phyloP scores from a whole-genome alignment of 1,140 invertebrate species.

The Mycetomoellerius zeteki region DNA sequence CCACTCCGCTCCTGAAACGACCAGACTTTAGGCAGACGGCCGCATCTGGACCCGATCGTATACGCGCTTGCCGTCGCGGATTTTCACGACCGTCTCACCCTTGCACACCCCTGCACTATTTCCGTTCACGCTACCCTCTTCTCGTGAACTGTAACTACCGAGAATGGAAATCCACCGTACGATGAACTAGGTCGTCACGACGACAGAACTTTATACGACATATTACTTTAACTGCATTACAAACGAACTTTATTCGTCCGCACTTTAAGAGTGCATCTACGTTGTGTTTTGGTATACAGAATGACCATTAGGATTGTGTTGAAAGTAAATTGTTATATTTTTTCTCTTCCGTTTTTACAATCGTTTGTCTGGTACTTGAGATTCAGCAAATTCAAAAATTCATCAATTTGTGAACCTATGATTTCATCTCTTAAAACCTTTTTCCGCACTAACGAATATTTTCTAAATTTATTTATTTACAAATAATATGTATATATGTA shows the following conservation, averaged over 20 bases:
- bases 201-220: conserved; percentile 32
- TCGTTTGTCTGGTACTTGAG: no score
- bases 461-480: no score
- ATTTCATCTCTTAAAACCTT: no score
- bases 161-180: background rate
- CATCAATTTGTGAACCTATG: no score
- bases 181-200: background rate
- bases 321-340: no score
- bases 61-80: conserved; percentile 29
- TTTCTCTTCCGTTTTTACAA: no score
- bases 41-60: conserved; percentile 73
- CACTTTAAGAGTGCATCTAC: background rate
- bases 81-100: conserved; percentile 47
- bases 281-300: background rate
- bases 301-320: no score
- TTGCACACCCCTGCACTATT: background rate
- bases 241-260: background rate
- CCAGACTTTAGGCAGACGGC: conserved; percentile 76
- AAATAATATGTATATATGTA: no score
- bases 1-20: conserved; percentile 63
- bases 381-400: no score
- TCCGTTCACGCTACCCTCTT: background rate
- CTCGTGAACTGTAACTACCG: background rate
- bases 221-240: conserved; percentile 38
- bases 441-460: no score